Evolutionary conservation across 2,888 invertebrate genomes (phyloP).

Genomic region (Nomada goodeniana): DNA sequence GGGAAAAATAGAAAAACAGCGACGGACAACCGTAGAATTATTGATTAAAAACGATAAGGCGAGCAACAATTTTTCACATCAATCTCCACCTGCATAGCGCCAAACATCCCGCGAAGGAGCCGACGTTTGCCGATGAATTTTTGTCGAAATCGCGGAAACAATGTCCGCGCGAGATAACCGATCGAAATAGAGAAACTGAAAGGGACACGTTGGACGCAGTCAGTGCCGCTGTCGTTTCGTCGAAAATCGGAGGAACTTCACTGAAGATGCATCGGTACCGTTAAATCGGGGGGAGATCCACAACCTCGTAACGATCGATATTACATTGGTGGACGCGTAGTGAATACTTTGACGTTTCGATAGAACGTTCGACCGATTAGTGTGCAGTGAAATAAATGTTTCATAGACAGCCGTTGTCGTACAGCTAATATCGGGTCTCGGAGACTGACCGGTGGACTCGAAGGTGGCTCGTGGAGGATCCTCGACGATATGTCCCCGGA

Average conservation of each 20-base stretch:
- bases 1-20: neutral
- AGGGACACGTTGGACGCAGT: neutral
- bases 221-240: neutral
- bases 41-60: conserved; percentile 38
- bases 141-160: conserved; percentile 7
- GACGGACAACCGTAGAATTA: conserved; percentile 8
- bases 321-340: conserved; percentile 27
- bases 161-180: neutral
- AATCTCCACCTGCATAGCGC: neutral
- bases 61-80: conserved; percentile 32
- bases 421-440: conserved; percentile 53
- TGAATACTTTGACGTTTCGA: conserved; percentile 46
- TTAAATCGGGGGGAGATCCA: conserved; percentile 33
- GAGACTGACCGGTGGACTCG: conserved; percentile 55
- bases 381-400: conserved; percentile 77
- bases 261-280: neutral
- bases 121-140: conserved; percentile 9
- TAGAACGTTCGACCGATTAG: conserved; percentile 31
- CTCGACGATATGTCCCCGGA: conserved; percentile 70
- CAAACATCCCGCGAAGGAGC: neutral
- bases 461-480: conserved; percentile 62
- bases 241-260: neutral
- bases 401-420: conserved; percentile 65
- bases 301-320: conserved; percentile 34
- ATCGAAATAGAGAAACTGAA: neutral